Conservation (phyloP, 2,797 vertebrate species). For the Loriculus beryllinus region DNA sequence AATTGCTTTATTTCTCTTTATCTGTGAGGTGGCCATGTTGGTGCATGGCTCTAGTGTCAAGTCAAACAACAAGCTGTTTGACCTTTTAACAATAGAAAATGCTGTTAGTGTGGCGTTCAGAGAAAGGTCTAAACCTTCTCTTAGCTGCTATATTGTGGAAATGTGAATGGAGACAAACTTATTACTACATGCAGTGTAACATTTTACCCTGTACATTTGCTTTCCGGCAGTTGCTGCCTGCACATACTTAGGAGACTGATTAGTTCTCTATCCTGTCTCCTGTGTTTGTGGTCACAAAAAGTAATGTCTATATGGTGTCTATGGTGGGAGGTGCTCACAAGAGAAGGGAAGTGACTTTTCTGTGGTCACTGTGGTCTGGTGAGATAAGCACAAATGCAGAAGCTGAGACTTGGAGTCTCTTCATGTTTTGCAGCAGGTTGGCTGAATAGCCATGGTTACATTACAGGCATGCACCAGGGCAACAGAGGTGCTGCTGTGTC, state of each 20-base stretch:
- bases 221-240: neutral
- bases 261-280: neutral
- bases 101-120: neutral
- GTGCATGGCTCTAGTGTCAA: neutral
- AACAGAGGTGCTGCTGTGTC: neutral
- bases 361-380: neutral
- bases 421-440: neutral
- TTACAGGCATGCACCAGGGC: neutral
- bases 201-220: neutral
- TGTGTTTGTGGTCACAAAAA: neutral
- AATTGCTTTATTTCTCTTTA: neutral
- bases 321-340: neutral
- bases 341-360: conserved; percentile 10
- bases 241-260: neutral
- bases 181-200: fast-evolving
- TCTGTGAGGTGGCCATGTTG: neutral
- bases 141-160: neutral
- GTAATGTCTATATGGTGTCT: neutral
- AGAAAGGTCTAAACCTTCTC: neutral
- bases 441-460: neutral
- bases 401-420: conserved; percentile 1
- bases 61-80: neutral
- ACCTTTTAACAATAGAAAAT: neutral
- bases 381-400: conserved; percentile 38
- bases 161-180: neutral